Base-by-base conservation (phyloP, 2,113 vertebrate genomes). In the Hippolais icterina region DNA sequence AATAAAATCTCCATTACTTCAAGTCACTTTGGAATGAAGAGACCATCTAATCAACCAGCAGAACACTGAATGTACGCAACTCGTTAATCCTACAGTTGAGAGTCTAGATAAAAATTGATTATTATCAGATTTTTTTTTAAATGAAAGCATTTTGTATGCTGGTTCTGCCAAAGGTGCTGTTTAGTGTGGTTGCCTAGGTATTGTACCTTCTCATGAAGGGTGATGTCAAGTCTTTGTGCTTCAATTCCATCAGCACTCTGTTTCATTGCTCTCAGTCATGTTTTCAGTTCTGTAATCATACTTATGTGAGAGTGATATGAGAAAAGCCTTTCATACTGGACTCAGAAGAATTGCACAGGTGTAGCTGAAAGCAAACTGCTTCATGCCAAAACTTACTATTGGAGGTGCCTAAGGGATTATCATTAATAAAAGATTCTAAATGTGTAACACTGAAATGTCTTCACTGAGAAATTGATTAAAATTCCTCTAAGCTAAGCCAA, bases 341-440 rank as follows among this genome's bases (percentile, higher is more conserved):
- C 25, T 77, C 60, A 64, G 50, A 64, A 81, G 77, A 89, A 84
- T 44, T 71, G 35, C 88, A 83, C 22, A 81, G 87, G 56, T 78
- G 56, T 54, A 93, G 74, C 57, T 75, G 65, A 71, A 94, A 82
- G 72, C 68, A 65, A 46, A 69, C 16, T 68, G 31, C 28, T 75
- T 82, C 74, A 35, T 76, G 87, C 35, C 83, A 84, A 46, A 89
- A 72, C 57, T 75, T 81, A 0, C 0, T 64, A 54, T 49, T 0
- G 0, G 23, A 75, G 65, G 18, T 42, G 44, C 74, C 77, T 61
- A 19, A 79, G 65, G 53, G 65, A 29, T 84, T 89, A 46, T 33
- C 60, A 87, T 59, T 70, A 90, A 88, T 54, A 88, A 14, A 86
- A 80, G 42, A 28, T 71, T 92, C 85, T 87, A 66, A 41, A 90